Base-by-base conservation (phyloP, 2,113 vertebrate genomes). In the Junco hyemalis region DNA sequence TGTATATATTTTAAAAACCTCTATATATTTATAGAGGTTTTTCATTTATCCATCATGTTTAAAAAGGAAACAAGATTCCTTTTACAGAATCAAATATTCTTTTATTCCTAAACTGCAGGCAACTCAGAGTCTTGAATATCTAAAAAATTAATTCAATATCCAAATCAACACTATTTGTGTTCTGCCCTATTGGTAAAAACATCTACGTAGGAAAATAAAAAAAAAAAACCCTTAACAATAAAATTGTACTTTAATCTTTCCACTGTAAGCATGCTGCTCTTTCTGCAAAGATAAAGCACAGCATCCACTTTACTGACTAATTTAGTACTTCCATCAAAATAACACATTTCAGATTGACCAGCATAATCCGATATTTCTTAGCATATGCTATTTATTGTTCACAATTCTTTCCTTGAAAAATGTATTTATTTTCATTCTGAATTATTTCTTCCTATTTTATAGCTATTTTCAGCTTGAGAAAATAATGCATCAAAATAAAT, bases 1-100 rank as follows among this genome's bases (percentile, higher is more conserved):
- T 0, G 5, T 16, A 66, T 4, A 3, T 66, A 57, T 14, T 47
- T 31, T 9, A 51, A 71, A 81, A 71, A 20, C 2, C 1, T 19
- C 36, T 54, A 15, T 15, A 66, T 35, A 50, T 22, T 14, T 45
- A 45, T 21, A 45, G 19, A 45, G 44, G 9, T 45, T 45, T 45
- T 45, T 45, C 10, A 45, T 45, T 45, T 45, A 86, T 42, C 23
- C 31, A 48, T 59, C 11, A 2, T 23, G 11, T 60, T 91, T 60
- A 60, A 91, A 60, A 96, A 83, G 33, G 38, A 68, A 63, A 72
- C 14, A 35, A 44, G 57, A 72, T 38, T 16, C 24, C 38, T 86
- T 86, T 51, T 60, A 56, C 20, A 45, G 23, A 81, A 45, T 8
- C 23, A 64, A 69, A 21, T 36, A 0, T 14, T 22, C 6, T 4